Base-by-base conservation (phyloP, 2,888 invertebrate species). In the Hypena proboscidalis region DNA sequence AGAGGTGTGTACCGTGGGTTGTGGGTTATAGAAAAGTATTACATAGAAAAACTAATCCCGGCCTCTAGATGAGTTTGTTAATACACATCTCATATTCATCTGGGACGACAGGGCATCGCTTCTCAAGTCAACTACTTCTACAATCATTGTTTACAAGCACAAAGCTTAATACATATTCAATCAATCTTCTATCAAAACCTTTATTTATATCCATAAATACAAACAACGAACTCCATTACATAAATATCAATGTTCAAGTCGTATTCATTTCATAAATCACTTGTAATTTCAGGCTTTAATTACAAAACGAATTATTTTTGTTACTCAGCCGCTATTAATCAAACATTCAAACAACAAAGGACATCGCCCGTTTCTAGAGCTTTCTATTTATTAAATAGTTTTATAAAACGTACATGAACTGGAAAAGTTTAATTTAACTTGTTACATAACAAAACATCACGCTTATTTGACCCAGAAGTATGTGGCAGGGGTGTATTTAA, bases 241-340 rank as follows among this genome's bases (percentile, higher is more conserved):
- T 14, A 4, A 4, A 3, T 4, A 5, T 21, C 4, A n/a, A 22
- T 11, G 22, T 5, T 10, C 3, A 3, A 33, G 30, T 45, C 49
- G 11, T 13, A 8, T 49, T 54, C 29, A 38, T 8, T 33, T 26
- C 38, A 42, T 58, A 51, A 58, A 60, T 60, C 44, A 43, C n/a
- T 19, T 4, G 11, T 50, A 29, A 31, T 23, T 51, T 29, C 11
- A 34, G 38, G 30, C 23, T 34, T 44, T 45, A 52, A 58, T 51
- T 52, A 45, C 19, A 43, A 43, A 35, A 52, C 26, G 30, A 26
- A 56, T 47, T 61, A 48, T 45, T 47, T 56, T 33, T 47, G 23
- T 51, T 51, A 33, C 19, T 21, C 21, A 37, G 44, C 42, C 29
- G 38, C 31, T 45, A 44, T 42, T 48, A 43, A 26, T 8, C 23